Base-by-base conservation (phyloP, 2,888 invertebrate species). In the Galeruca laticollis region DNA sequence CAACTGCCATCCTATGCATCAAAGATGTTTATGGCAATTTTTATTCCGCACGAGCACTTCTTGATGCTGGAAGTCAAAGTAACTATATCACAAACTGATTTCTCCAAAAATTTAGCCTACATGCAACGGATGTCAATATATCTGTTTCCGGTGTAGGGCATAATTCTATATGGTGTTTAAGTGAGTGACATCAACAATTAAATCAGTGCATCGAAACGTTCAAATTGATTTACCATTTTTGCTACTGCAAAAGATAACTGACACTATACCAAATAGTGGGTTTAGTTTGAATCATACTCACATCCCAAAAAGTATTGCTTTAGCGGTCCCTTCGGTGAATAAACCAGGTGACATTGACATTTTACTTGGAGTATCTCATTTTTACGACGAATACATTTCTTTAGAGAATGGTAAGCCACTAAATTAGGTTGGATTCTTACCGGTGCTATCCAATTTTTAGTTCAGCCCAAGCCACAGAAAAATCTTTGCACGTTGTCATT, bases 391-490 rank as follows among this genome's bases (percentile, higher is more conserved):
- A 8, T 9, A 21, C n/a, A 54, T 18, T 26, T 54, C 54, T 6
- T 54, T 33, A 54, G 54, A 31, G 2, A n/a, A 54, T 8, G 54
- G 54, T 6, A 54, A 54, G 9, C 54, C 54, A 2, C 21, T n/a
- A 43, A 43, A n/a, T 13, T 43, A 43, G 43, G 43, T 13, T 43
- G 43, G 43, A 43, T 43, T n/a, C 13, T 43, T 13, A 43, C 43
- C 13, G 43, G 31, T 31, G n/a, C 31, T 4, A 54, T 26, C 31
- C n/a, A 26, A 31, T 6, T n/a, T 10, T 18, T 31, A 2, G 31
- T 43, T 0, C 13, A 1, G 13, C 31, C n/a, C 11, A n/a, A 11
- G 8, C 2, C 31, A 26, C 26, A 54, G 31, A 11, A 54, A 26
- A 18, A 26, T 31, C 31, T 33, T 31, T 54, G 54, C 31, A 1